Evolutionary conservation across 2,797 vertebrate genomes (phyloP).

Genomic region (Alectoris magna): DNA sequence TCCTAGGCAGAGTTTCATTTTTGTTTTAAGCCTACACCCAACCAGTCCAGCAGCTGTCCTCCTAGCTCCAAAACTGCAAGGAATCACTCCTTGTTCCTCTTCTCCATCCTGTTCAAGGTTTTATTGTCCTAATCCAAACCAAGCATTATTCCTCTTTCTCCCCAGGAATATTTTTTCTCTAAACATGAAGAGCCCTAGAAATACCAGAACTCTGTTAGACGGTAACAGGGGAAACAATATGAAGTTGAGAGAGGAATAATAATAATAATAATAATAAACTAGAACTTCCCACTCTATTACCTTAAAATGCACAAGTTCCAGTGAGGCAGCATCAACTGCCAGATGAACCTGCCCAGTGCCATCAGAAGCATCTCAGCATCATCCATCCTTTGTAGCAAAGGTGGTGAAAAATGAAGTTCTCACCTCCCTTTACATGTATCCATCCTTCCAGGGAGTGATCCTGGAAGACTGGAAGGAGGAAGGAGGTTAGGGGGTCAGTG

Average conservation of each 20-base stretch:
- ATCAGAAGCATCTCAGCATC: not conserved
- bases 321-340: rapidly evolving
- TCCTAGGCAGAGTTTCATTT: not conserved
- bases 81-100: not conserved
- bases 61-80: not conserved
- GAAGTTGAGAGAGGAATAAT: not conserved
- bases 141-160: not conserved
- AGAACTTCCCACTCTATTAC: not conserved
- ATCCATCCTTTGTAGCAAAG: not conserved
- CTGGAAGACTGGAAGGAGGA: not conserved
- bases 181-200: not conserved
- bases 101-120: not conserved
- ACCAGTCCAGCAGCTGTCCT: not conserved
- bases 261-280: not conserved
- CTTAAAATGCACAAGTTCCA: not conserved
- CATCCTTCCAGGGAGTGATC: not conserved
- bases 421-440: not conserved
- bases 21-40: not conserved
- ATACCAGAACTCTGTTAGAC: not conserved
- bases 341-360: not conserved
- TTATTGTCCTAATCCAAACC: not conserved
- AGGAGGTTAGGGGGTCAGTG: not conserved
- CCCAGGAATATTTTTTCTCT: not conserved
- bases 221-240: not conserved
- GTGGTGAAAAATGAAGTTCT: not conserved